These are phyloP conservation scores for Hylomyscus alleni DNA, from an alignment of 2,797 vertebrate species.

Conservation along the genomic window DNA sequence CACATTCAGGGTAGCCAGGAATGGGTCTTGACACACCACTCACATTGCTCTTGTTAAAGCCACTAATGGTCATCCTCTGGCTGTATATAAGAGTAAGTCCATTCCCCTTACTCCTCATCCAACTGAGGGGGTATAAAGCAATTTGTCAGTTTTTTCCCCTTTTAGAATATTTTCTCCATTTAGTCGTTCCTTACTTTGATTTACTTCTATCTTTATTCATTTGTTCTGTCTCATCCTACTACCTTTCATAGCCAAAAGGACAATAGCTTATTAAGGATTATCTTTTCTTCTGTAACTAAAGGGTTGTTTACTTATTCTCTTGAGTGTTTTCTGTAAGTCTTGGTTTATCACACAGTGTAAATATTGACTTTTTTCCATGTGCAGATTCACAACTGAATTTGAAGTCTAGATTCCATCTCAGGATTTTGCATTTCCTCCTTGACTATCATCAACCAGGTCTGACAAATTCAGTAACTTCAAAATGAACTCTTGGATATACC, in stretches of 20 bases:
- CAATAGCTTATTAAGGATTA: not conserved
- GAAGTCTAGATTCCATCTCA: not conserved
- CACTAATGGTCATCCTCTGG: rapidly evolving
- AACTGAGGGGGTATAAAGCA: not conserved
- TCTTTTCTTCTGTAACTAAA: not conserved
- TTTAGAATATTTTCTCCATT: not conserved
- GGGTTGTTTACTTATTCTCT: not conserved
- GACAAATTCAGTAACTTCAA: not conserved
- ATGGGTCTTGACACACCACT: rapidly evolving
- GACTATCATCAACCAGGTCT: not conserved
- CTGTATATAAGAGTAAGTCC: too few species aligned
- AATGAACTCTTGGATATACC: not conserved
- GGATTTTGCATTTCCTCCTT: not conserved
- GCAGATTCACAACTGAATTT: not conserved
- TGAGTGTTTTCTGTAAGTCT: not conserved
- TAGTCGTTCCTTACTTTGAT: not conserved
- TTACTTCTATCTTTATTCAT: not conserved
- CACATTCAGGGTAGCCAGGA: not conserved
- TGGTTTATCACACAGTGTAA: not conserved
- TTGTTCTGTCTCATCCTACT: not conserved
- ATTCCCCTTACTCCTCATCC: not conserved
- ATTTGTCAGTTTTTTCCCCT: not conserved
- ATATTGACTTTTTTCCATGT: not conserved
- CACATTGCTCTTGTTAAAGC: not conserved
- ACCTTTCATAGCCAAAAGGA: not conserved